Percentiles rank a stretch among this genome's conserved stretches.
These are phyloP conservation scores for Thera obeliscata DNA, from an alignment of 2,888 invertebrate species.

Conservation along the genomic window DNA sequence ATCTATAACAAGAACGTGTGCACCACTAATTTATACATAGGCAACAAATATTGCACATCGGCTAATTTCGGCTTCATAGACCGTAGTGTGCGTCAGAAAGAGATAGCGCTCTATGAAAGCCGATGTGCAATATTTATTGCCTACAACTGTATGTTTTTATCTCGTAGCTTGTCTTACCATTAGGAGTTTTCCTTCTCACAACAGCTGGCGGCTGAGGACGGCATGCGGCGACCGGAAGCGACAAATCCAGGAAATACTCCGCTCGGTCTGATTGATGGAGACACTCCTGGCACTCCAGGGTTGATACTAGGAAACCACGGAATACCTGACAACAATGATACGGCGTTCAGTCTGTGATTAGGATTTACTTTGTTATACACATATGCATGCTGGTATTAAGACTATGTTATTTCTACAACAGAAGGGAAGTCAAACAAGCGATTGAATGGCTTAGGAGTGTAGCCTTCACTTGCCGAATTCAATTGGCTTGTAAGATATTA, in stretches of 20 bases:
- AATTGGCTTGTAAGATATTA: no score
- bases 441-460: no score
- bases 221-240: slow-evolving; percentile 92
- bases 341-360: not conserved
- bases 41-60: no score
- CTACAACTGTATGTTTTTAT: not conserved
- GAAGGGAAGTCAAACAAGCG: not conserved
- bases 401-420: not conserved
- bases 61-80: no score
- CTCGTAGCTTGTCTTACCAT: slow-evolving; percentile 59
- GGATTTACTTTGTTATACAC: not conserved
- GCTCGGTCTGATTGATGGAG: slow-evolving; percentile 93
- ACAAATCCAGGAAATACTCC: slow-evolving; percentile 97
- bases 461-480: no score
- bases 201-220: slow-evolving; percentile 89
- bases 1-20: no score
- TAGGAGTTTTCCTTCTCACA: slow-evolving; percentile 79
- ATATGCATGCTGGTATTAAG: not conserved
- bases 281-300: slow-evolving; percentile 95
- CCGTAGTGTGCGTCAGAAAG: no score
- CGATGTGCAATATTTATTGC: no score
- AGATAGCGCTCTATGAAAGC: no score
- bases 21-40: no score
- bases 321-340: slow-evolving; percentile 86
- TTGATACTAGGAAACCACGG: slow-evolving; percentile 96